Conservation (phyloP, 2,797 vertebrate species). For the Lacerta bilineata region DNA sequence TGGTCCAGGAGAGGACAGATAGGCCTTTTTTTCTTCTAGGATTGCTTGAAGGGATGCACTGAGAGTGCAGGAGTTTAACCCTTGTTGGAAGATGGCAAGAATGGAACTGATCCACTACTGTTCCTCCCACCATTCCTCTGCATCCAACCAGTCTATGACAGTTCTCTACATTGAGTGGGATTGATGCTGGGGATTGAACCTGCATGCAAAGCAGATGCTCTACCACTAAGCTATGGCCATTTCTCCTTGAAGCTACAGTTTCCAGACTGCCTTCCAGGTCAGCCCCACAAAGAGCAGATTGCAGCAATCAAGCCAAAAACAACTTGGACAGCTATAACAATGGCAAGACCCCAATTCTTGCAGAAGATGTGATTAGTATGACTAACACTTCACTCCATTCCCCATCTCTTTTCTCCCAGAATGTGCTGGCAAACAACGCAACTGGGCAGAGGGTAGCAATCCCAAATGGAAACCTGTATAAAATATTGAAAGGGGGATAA, state of each 20-base stretch:
- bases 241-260: not conserved
- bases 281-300: not conserved
- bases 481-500: slow-evolving; percentile 27
- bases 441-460: slow-evolving; percentile 55
- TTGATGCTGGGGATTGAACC: not conserved
- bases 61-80: not conserved
- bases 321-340: not conserved
- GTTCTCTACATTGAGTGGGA: no score
- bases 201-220: not conserved
- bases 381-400: no score
- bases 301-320: not conserved
- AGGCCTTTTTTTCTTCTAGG: not conserved
- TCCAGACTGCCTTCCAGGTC: not conserved
- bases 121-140: not conserved
- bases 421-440: slow-evolving; percentile 49
- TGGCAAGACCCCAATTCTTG: not conserved
- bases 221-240: no score
- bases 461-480: slow-evolving; percentile 59
- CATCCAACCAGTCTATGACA: no score
- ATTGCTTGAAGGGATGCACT: not conserved
- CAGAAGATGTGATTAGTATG: not conserved
- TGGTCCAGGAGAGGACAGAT: not conserved
- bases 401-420: not conserved
- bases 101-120: no score
- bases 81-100: not conserved